phyloP scores from a whole-genome alignment of 2,888 invertebrate species.

The Aleiodes alternator region DNA sequence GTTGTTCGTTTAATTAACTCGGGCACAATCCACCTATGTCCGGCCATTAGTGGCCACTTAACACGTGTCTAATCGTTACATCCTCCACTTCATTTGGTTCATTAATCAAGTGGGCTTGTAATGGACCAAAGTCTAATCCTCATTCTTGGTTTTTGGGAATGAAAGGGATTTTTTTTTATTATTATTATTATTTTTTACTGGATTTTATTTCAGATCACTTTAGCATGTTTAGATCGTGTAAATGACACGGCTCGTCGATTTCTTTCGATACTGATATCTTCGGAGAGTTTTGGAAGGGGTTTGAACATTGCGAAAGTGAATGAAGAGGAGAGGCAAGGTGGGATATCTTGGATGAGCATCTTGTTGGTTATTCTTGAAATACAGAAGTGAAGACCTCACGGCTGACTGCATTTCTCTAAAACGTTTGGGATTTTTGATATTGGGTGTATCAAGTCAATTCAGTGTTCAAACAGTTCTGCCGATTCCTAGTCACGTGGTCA shows the following conservation, averaged over 20 bases:
- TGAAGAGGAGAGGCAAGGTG: no score
- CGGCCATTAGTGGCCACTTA: conserved; percentile 57
- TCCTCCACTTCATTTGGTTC: conserved; percentile 14
- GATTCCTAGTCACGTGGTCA: no score
- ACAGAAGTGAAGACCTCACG: conserved; percentile 9
- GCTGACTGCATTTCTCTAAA: neutral
- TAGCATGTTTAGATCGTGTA: neutral
- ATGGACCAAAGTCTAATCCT: neutral
- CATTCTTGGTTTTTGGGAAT: neutral
- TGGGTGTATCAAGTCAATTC: no score
- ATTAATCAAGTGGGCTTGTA: conserved; percentile 25
- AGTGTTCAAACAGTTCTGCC: no score
- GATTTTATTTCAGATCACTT: neutral
- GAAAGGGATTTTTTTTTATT: neutral
- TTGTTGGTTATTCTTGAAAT: conserved; percentile 12
- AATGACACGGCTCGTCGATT: neutral
- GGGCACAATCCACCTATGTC: conserved; percentile 36
- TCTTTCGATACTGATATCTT: conserved; percentile 4
- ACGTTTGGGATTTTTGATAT: no score
- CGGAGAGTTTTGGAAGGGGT: neutral
- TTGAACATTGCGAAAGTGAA: neutral
- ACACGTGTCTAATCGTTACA: conserved; percentile 55
- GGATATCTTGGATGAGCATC: neutral
- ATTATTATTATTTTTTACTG: neutral
- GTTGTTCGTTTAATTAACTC: conserved; percentile 59